These are phyloP conservation scores for Loriculus beryllinus DNA, from an alignment of 2,797 vertebrate genomes.

Conservation along the genomic window DNA sequence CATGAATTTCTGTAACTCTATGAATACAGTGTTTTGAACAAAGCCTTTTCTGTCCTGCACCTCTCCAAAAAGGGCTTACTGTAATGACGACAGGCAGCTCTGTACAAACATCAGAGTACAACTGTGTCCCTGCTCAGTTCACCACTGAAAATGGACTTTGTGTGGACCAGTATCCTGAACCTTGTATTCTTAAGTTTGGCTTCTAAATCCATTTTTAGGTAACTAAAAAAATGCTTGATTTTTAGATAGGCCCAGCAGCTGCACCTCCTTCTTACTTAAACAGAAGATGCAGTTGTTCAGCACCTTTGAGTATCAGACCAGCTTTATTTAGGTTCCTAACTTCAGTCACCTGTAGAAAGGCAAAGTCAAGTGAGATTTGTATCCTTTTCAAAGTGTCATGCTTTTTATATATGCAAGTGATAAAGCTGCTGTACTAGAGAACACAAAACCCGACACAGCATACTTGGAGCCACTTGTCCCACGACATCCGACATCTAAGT, in stretches of 20 bases:
- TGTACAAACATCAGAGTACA: not conserved
- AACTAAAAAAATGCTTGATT: not conserved
- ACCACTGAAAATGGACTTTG: not conserved
- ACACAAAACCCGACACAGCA: not conserved
- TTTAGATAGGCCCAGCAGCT: not conserved
- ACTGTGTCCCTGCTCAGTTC: not conserved
- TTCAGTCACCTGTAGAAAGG: not conserved
- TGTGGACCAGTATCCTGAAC: not conserved
- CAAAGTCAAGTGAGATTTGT: not conserved
- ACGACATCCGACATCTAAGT: not conserved
- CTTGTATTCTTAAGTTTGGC: not conserved
- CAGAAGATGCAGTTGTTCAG: not conserved
- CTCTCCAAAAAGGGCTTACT: not conserved
- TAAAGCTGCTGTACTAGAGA: not conserved
- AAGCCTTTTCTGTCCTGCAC: not conserved
- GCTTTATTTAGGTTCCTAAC: conserved; percentile 11
- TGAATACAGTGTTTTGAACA: not conserved
- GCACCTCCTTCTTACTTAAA: not conserved
- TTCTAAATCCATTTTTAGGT: conserved; percentile 13
- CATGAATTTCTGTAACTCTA: not conserved
- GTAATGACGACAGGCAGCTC: not conserved
- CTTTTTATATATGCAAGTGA: not conserved
- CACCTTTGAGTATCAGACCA: not conserved
- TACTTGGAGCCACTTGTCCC: conserved; percentile 21
- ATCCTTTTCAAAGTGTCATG: not conserved